A percentile compares a stretch with the other conserved stretches of the same genome.
Evolutionary conservation across 2,113 vertebrate species (phyloP).

Genomic region (Rhizomys pruinosus): DNA sequence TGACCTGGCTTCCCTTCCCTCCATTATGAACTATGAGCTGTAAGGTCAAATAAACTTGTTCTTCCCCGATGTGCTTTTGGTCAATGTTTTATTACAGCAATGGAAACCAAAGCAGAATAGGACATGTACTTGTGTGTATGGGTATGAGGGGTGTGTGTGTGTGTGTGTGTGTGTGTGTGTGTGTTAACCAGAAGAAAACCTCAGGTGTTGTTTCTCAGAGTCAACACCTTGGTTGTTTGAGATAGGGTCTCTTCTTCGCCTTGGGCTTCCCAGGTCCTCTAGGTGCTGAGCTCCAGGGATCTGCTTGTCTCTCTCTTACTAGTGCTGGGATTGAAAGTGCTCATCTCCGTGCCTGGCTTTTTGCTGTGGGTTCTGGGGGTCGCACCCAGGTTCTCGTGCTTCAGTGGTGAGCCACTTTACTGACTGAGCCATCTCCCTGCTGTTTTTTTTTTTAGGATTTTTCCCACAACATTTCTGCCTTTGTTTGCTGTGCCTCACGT

Average conservation of each 20-base stretch:
- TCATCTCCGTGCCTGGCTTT: too few species aligned
- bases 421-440: not conserved
- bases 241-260: not conserved
- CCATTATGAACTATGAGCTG: too few species aligned
- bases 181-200: not conserved
- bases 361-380: not conserved
- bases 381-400: not conserved
- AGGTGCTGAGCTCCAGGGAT: not conserved
- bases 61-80: too few species aligned
- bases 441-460: not conserved
- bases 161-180: not conserved
- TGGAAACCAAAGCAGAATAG: too few species aligned
- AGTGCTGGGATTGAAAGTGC: not conserved
- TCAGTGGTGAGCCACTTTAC: not conserved
- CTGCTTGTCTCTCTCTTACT: not conserved
- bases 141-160: not conserved
- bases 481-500: constrained; percentile 1
- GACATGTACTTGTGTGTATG: not conserved
- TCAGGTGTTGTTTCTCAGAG: not conserved
- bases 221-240: not conserved
- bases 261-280: not conserved
- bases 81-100: too few species aligned
- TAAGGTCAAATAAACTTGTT: too few species aligned
- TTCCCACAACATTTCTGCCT: constrained; percentile 38
- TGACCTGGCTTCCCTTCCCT: too few species aligned